phyloP scores from a whole-genome alignment of 2,113 vertebrate species.

The Platysternon megacephalum region DNA sequence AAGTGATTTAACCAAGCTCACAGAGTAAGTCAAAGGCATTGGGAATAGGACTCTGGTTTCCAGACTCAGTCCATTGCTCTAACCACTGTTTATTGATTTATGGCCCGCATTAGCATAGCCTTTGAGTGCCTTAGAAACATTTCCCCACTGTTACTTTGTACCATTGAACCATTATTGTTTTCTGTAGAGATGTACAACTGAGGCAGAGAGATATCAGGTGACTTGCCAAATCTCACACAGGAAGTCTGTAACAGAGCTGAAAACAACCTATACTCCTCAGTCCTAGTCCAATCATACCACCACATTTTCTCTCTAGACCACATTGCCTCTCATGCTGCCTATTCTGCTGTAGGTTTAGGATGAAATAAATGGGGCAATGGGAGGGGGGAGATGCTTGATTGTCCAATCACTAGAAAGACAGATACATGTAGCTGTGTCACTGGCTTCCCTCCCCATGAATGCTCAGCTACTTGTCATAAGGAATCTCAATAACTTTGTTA shows the following conservation, averaged over 20 bases:
- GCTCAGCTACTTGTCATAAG: background rate
- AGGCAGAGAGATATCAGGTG: background rate
- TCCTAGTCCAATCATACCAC: background rate
- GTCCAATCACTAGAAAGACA: background rate
- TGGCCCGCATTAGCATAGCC: background rate
- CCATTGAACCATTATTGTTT: background rate
- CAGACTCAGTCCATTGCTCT: background rate
- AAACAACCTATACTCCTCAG: background rate
- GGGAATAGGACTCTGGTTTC: background rate
- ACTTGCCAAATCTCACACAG: background rate
- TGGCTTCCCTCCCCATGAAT: fast-evolving
- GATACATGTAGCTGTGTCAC: background rate
- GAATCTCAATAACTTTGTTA: background rate
- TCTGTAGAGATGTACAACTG: background rate
- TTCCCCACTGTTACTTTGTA: background rate
- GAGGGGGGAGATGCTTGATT: background rate
- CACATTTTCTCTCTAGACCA: background rate
- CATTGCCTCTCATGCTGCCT: background rate
- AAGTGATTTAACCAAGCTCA: background rate
- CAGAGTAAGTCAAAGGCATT: background rate
- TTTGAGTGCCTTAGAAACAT: conserved; percentile 17
- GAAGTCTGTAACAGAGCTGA: background rate
- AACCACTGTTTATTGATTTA: background rate
- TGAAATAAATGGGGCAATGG: background rate
- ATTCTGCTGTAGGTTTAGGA: background rate